Conservation (phyloP, 2,888 invertebrate species). For the Cheilosia vulpina region DNA sequence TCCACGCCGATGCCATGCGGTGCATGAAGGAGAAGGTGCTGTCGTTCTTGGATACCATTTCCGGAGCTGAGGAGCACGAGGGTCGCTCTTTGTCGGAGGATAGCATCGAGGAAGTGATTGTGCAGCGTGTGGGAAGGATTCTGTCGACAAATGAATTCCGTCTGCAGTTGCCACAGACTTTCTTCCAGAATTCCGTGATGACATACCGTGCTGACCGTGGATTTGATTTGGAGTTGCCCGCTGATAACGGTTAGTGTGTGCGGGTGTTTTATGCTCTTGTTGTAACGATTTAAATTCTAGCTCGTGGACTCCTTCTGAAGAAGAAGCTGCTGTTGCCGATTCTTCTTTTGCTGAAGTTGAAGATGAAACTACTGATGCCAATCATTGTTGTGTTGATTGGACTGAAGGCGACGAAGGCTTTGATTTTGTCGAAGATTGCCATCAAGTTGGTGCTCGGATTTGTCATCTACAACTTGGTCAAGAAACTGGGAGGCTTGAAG, state of each 20-base stretch:
- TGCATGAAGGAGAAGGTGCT: constrained; percentile 92
- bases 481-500: constrained; percentile 92
- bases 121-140: constrained; percentile 88
- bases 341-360: constrained; percentile 91
- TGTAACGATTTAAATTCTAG: constrained; percentile 83
- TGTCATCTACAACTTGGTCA: constrained; percentile 90
- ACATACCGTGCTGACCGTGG: constrained; percentile 88
- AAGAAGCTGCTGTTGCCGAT: constrained; percentile 93
- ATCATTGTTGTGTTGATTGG: constrained; percentile 91
- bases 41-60: constrained; percentile 89
- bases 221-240: constrained; percentile 86
- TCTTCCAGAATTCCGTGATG: constrained; percentile 88
- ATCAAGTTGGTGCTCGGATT: constrained; percentile 92
- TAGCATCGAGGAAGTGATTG: constrained; percentile 90
- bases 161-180: constrained; percentile 88
- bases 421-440: constrained; percentile 92
- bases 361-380: constrained; percentile 93
- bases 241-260: constrained; percentile 81
- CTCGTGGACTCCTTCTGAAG: constrained; percentile 91
- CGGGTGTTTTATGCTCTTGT: not conserved
- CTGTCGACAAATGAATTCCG: constrained; percentile 90
- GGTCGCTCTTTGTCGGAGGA: constrained; percentile 86
- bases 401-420: constrained; percentile 92
- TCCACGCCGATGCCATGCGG: constrained; percentile 87
- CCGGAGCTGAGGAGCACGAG: constrained; percentile 86